Evolutionary conservation across 2,113 vertebrate species (phyloP), one percentile per base, ranked within the genome.

Genomic region (Thermophis baileyi): DNA sequence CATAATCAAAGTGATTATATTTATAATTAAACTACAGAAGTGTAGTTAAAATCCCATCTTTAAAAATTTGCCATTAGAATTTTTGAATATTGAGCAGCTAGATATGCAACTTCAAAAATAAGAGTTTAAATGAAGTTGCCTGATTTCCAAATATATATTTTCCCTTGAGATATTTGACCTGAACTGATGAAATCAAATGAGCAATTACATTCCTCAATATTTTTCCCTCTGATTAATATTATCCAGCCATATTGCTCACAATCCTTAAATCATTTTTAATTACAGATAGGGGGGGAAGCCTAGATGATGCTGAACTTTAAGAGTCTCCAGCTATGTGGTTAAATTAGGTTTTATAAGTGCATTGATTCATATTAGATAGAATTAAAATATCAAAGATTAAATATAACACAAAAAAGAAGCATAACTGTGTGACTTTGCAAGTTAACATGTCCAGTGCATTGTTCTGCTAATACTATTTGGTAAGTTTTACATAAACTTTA

Each of bases 261-360:
- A 89, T 89, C 69, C 91, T 95, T 92, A 92, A 96, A 96, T 92
- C 88, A 60, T 93, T 94, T 97, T 96, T 96, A 96, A 97, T 96
- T 95, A 95, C 94, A 46, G 1, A 44, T 25, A 6, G 3, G 7
- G 35, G n/a, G 25, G 1, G 0, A 4, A 91, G 10, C 57, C 86
- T 91, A 91, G 86, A 74, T 93, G 91, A 87, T 89, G 25, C 90
- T 88, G 90, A 54, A 95, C 93, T 93, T 94, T 88, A 92, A 93
- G 11, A 57, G 53, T 90, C 93, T 92, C 87, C 30, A 47, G 86
- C 1, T 20, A 14, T 55, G 93, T 92, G 44, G 85, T 95, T 95
- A 94, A 95, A 96, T 96, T 93, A 90, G 20, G 85, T 69, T 93
- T 94, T 55, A 92, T 87, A 94, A 95, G 91, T 93, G 88, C 81